Conservation (phyloP, 1,140 invertebrate genomes). For the Euschistus heros region DNA sequence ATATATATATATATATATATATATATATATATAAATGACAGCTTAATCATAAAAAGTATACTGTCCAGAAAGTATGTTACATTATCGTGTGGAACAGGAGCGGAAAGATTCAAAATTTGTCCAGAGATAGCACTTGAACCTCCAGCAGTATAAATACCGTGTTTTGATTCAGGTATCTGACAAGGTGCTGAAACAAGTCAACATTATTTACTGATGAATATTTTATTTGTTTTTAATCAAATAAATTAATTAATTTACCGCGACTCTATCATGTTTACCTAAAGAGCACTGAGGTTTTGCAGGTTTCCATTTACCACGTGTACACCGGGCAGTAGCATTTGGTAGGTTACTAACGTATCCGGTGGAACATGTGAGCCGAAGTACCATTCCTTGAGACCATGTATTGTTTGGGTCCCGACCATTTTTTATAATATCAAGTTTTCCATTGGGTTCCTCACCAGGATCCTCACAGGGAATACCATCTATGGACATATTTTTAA, state of each 20-base stretch:
- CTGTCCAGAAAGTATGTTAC: constrained; percentile 33
- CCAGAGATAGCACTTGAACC: constrained; percentile 32
- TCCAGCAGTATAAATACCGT: constrained; percentile 45
- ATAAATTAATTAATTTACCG: too few species aligned
- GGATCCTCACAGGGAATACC: not conserved
- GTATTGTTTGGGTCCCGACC: constrained; percentile 32
- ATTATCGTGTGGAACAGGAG: constrained; percentile 40
- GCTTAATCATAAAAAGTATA: constrained; percentile 36
- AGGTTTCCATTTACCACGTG: constrained; percentile 68
- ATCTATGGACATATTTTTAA: not conserved
- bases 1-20: not conserved
- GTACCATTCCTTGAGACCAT: constrained; percentile 32
- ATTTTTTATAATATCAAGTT: not conserved
- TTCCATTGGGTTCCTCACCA: constrained; percentile 1
- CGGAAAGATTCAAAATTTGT: constrained; percentile 38
- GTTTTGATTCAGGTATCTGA: constrained; percentile 47
- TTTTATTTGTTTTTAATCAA: too few species aligned
- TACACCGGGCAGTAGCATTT: constrained; percentile 66
- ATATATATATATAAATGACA: not conserved
- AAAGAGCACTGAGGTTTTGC: constrained; percentile 30
- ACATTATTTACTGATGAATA: too few species aligned
- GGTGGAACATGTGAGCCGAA: constrained; percentile 45
- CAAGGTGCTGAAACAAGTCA: constrained; percentile 49
- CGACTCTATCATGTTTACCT: not conserved
- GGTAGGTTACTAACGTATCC: constrained; percentile 63